Evolutionary conservation across 2,888 invertebrate species (phyloP).

Genomic region (Agrotis clavis): DNA sequence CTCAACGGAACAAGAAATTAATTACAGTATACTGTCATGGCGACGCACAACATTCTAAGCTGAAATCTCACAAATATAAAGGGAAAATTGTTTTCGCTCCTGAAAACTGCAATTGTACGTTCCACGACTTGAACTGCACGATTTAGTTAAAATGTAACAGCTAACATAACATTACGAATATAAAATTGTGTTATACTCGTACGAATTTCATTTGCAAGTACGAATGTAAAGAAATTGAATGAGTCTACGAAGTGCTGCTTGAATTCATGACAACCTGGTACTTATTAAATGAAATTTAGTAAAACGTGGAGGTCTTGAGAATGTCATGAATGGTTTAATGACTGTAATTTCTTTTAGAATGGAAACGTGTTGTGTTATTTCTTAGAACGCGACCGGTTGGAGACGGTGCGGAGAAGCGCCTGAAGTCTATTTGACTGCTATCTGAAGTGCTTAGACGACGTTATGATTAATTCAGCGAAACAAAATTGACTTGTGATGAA

Average conservation of each 20-base stretch:
- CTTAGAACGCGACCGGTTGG: neutral
- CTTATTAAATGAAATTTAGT: constrained; percentile 50
- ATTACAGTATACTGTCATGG: constrained; percentile 54
- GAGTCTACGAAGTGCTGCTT: constrained; percentile 39
- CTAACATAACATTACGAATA: constrained; percentile 48
- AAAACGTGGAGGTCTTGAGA: constrained; percentile 23
- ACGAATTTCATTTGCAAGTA: constrained; percentile 52
- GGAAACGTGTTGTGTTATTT: constrained; percentile 18
- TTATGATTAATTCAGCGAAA: neutral
- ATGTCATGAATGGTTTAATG: constrained; percentile 23
- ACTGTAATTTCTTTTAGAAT: constrained; percentile 17
- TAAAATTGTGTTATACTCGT: constrained; percentile 45
- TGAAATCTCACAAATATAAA: constrained; percentile 45
- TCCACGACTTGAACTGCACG: constrained; percentile 35
- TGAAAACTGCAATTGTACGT: constrained; percentile 49
- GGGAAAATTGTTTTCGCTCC: constrained; percentile 44
- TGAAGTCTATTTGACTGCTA: neutral
- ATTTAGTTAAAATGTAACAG: constrained; percentile 50
- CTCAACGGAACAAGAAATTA: constrained; percentile 47
- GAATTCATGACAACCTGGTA: constrained; percentile 44
- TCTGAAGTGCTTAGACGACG: neutral
- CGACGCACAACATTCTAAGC: constrained; percentile 36
- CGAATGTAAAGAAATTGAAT: constrained; percentile 51
- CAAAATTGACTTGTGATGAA: neutral
- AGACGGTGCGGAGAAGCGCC: neutral